Conservation (phyloP, 30 jellyfish, hydroid and myxozoan species). For the Turritopsis dohrnii region DNA sequence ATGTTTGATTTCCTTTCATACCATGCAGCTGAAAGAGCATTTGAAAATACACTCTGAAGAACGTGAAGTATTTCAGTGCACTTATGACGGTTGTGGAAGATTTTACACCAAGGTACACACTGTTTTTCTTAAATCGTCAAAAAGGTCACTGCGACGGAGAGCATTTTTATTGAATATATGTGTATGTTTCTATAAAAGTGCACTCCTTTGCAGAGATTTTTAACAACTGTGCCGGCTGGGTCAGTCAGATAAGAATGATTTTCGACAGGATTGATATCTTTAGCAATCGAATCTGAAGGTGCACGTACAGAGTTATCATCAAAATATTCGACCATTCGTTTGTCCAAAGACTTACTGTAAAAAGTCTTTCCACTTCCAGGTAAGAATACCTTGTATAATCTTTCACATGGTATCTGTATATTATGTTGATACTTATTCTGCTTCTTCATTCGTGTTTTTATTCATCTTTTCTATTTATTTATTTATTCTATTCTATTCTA, state of each 20-base stretch:
- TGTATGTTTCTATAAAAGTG: no score
- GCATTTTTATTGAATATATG: no score
- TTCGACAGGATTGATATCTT: neutral
- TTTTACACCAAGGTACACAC: slow-evolving; percentile 33
- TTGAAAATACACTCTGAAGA: slow-evolving; percentile 24
- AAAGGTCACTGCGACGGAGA: no score
- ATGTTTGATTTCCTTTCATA: neutral
- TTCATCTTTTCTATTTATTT: no score
- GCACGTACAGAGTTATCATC: slow-evolving; percentile 31
- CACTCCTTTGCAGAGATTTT: neutral
- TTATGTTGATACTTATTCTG: no score
- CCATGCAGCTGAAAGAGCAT: slow-evolving; percentile 30
- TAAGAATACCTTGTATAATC: no score
- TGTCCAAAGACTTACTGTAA: slow-evolving; percentile 32
- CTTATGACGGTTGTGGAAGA: slow-evolving; percentile 32
- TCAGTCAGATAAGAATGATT: no score
- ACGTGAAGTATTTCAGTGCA: slow-evolving; percentile 36
- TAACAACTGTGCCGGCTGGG: no score
- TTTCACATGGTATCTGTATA: no score
- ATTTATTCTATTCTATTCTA: neutral
- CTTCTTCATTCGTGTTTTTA: no score
- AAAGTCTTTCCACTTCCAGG: slow-evolving; percentile 27
- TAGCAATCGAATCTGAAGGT: slow-evolving; percentile 30
- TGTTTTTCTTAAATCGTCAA: no score
- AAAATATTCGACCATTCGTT: slow-evolving; percentile 26